Base-by-base conservation (phyloP, 2,113 vertebrate genomes). In the Notarius lentiginosus region DNA sequence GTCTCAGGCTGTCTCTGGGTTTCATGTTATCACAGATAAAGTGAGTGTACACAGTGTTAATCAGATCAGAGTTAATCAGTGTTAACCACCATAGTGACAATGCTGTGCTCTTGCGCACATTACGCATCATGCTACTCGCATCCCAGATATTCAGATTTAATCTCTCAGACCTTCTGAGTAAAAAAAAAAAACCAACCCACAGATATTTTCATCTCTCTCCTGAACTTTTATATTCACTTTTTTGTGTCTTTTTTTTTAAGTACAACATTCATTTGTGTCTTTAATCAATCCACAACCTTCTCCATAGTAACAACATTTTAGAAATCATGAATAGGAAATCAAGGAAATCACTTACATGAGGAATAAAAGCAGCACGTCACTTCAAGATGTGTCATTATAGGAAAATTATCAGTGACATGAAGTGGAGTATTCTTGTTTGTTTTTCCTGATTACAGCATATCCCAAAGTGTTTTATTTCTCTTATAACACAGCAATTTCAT, bases 1-100 rank as follows among this genome's bases (percentile, higher is more conserved):
- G 82, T 88, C 53, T 63, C 58, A 9, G 63, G 53, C 92, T 92
- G 91, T 91, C 90, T 90, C 88, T 89, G 92, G 92, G 92, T 94
- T 94, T 94, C 92, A 94, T 94, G 90, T 91, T 90, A 93, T 93
- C 90, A 5, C 89, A 91, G 95, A 95, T 95, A 94, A 95, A 92
- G 89, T 87, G 82, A 91, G 85, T 93, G 93, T 94, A 94, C 92
- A 92, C 92, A 89, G 88, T 90, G 91, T 92, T 94, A 92, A 95
- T 94, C 93, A 94, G 94, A 94, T 94, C 61, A 51, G 80, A 30
- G 60, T 65, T 65, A 65, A 82, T 82, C 80, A 83, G 63, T 83
- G 61, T 66, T 65, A 83, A 83, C 81, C 81, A 83, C 81, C 81
- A 83, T 83, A 83, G 81, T 83, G 61, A 83, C 1, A 24, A 83